Evolutionary conservation across 2,888 invertebrate species (phyloP), one percentile per base, ranked within the genome.

Genomic region (Molorchus minor): DNA sequence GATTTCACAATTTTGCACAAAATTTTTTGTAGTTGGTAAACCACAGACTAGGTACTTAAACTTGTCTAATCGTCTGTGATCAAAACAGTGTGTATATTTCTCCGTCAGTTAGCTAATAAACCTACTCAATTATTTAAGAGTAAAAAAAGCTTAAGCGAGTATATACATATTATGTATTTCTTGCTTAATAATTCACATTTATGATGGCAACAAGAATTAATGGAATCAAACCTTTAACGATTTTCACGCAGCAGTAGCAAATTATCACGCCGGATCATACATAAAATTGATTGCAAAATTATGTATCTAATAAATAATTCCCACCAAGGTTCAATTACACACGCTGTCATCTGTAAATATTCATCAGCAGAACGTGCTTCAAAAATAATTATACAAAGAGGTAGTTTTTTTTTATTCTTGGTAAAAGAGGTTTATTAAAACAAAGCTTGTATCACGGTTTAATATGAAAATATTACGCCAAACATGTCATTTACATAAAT

Each of bases 241-340:
- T 61, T 61, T 62, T 56, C 56, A 52, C 59, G 58, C 59, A 52
- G 55, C 58, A 56, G 56, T 63, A 60, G 59, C 62, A 66, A 66
- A 64, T 64, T 66, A 64, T 61, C 63, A 49, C 65, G 41, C 58
- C 44, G 49, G 41, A 59, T 64, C 59, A 43, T 55, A 38, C 57
- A 57, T 60, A 46, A 62, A 66, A 58, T 56, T 62, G 62, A 64
- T 64, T 60, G 61, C 60, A 54, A 66, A 64, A 66, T 64, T 66
- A 62, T 58, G 59, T 58, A 58, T 54, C 54, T 55, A 57, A 58
- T 54, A 58, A 58, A 56, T 56, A 45, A 56, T 56, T 46, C 46
- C 40, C 55, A 46, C 46, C 47, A 55, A 43, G 60, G 60, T 61
- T 56, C 51, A 58, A 65, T 58, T 62, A 60, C 58, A 54, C 53